Percentiles rank a stretch among this genome's conserved stretches.
These are phyloP conservation scores for Cenopis cana DNA, from an alignment of 2,888 invertebrate genomes.

Conservation along the genomic window DNA sequence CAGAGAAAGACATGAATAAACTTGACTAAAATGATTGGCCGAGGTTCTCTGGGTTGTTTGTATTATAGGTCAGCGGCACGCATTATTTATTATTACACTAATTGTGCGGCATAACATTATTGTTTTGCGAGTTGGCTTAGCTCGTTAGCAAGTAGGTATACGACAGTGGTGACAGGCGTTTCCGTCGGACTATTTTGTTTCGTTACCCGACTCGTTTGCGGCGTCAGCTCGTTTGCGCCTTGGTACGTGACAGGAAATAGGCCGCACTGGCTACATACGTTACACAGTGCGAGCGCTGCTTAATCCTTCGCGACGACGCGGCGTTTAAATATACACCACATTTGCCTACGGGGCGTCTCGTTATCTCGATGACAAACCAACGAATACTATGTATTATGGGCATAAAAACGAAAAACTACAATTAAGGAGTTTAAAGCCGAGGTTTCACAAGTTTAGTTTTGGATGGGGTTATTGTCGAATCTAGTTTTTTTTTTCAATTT, in stretches of 20 bases:
- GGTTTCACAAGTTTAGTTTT: too few species aligned
- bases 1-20: background rate
- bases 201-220: constrained; percentile 59
- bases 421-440: too few species aligned
- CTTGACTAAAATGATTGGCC: constrained; percentile 5
- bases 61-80: background rate
- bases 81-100: constrained; percentile 31
- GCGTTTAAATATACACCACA: constrained; percentile 23
- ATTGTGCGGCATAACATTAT: constrained; percentile 19
- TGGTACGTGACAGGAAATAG: constrained; percentile 68
- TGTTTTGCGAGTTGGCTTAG: constrained; percentile 37
- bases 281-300: constrained; percentile 21
- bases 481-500: background rate
- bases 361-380: background rate
- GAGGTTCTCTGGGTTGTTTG: background rate
- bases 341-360: constrained; percentile 2
- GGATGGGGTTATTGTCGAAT: background rate
- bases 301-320: constrained; percentile 26
- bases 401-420: background rate
- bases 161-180: constrained; percentile 41
- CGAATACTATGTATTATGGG: too few species aligned
- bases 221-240: constrained; percentile 62
- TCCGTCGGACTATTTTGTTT: constrained; percentile 47
- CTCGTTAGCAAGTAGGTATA: constrained; percentile 41
- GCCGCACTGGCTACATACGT: constrained; percentile 52